phyloP scores from a whole-genome alignment of 2,113 vertebrate species.

The Pelvicachromis taeniatus region DNA sequence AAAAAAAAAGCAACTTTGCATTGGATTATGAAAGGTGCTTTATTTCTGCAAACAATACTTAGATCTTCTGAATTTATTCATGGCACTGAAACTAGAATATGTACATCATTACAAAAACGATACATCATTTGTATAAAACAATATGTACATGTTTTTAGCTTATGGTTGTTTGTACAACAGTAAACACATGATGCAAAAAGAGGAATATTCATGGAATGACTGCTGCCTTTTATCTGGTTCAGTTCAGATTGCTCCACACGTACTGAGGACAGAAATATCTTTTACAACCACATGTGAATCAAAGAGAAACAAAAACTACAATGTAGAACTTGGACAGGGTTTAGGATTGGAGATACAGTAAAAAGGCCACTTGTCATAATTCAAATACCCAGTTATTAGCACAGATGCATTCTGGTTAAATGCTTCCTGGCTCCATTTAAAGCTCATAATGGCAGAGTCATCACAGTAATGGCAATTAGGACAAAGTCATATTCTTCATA shows the following conservation, averaged over 20 bases:
- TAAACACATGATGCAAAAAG: conserved; percentile 31
- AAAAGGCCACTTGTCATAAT: conserved; percentile 59
- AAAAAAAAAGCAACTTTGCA: not conserved
- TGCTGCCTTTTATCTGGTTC: conserved; percentile 10
- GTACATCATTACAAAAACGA: conserved; percentile 62
- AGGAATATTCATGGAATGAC: conserved; percentile 15
- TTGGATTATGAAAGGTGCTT: conserved; percentile 55
- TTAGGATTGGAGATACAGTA: conserved; percentile 12
- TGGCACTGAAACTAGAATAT: conserved; percentile 43
- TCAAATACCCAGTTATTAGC: conserved; percentile 19
- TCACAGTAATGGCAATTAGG: conserved; percentile 34
- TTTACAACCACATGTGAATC: not conserved
- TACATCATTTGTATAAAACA: conserved; percentile 63
- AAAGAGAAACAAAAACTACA: not conserved
- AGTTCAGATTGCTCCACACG: not conserved
- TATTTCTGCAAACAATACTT: conserved; percentile 64
- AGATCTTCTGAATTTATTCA: conserved; percentile 40
- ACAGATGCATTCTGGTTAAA: not conserved
- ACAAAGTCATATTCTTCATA: conserved; percentile 9
- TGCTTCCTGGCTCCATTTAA: conserved; percentile 21
- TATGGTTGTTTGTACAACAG: conserved; percentile 51
- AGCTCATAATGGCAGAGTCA: conserved; percentile 53
- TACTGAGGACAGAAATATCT: not conserved
- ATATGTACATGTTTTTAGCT: conserved; percentile 48
- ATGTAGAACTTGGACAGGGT: not conserved